Evolutionary conservation across 2,113 vertebrate genomes (phyloP).

Genomic region (Hystrix cristata): DNA sequence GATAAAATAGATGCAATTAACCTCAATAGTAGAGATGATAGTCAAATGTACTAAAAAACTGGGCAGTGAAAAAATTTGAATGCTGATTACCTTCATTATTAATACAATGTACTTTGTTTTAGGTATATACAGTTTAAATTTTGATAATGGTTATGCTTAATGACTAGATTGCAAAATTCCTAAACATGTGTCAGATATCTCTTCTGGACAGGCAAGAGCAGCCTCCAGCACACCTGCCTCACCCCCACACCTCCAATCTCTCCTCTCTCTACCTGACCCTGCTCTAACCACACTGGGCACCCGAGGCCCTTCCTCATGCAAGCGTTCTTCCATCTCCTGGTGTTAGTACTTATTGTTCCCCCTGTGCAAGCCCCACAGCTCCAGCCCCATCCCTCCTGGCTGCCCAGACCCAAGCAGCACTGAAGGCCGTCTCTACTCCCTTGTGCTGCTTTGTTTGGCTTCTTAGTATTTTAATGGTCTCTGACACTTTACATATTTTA

Average conservation of each 20-base stretch:
- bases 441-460: background rate
- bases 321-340: background rate
- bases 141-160: conserved; percentile 31
- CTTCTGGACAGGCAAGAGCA: background rate
- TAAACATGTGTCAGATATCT: background rate
- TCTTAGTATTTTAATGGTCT: background rate
- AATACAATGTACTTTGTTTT: background rate
- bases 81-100: background rate
- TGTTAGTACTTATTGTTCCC: background rate
- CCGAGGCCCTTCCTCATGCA: background rate
- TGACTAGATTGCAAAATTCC: background rate
- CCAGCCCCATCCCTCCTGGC: background rate
- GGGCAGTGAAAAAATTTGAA: background rate
- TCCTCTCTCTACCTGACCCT: background rate
- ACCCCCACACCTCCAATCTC: background rate
- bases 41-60: background rate
- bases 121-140: conserved; percentile 39
- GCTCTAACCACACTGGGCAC: background rate
- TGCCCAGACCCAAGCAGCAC: background rate
- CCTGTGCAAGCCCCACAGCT: background rate
- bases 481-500: background rate
- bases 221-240: background rate
- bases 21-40: background rate
- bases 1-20: background rate
- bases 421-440: background rate